Evolutionary conservation across 2,888 invertebrate species (phyloP).

Genomic region (Lysandra bellargus): DNA sequence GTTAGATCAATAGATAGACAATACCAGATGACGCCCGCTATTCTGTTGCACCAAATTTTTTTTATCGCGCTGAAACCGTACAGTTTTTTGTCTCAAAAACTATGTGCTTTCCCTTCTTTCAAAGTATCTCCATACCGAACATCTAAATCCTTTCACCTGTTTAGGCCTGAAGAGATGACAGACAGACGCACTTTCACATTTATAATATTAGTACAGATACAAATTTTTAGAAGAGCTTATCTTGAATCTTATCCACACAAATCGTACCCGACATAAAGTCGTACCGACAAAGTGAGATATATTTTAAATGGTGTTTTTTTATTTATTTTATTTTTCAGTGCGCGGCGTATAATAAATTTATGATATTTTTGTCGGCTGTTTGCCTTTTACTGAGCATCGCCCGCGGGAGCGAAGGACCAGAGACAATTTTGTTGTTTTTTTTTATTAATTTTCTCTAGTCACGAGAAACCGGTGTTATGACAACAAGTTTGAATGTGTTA

Average conservation of each 20-base stretch:
- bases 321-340: conserved; percentile 71
- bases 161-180: too few relatives aligned
- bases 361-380: conserved; percentile 68
- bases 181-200: too few relatives aligned
- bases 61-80: too few relatives aligned
- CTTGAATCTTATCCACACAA: conserved; percentile 32
- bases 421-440: conserved; percentile 38
- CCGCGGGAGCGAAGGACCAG: conserved; percentile 42
- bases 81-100: too few relatives aligned
- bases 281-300: conserved; percentile 68
- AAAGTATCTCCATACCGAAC: too few relatives aligned
- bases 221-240: too few relatives aligned
- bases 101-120: too few relatives aligned
- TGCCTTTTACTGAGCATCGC: conserved; percentile 52
- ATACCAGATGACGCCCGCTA: too few relatives aligned
- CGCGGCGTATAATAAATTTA: conserved; percentile 60
- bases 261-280: conserved; percentile 28
- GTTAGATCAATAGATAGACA: too few relatives aligned
- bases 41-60: too few relatives aligned
- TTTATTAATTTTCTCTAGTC: conserved; percentile 17
- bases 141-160: too few relatives aligned
- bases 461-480: background rate
- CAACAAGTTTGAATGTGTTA: background rate
- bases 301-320: conserved; percentile 63
- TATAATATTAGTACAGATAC: too few relatives aligned